phyloP scores from a whole-genome alignment of 2,888 invertebrate species.

The Caenorhabditis uteleia region DNA sequence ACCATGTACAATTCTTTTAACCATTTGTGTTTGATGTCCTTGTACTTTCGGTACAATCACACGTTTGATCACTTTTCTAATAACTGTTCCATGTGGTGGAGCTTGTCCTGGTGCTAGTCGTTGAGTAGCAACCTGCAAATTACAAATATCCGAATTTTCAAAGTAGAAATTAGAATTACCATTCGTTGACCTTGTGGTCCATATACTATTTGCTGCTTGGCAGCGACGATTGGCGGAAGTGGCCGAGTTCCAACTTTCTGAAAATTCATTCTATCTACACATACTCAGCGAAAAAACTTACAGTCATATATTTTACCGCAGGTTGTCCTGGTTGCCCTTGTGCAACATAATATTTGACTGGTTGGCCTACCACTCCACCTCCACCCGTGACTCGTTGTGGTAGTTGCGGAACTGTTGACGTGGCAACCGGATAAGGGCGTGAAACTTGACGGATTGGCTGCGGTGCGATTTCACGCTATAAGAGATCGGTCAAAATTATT shows the following conservation, averaged over 20 bases:
- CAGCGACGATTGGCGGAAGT: no score
- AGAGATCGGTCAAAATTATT: background rate
- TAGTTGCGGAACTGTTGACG: background rate
- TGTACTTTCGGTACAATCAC: background rate
- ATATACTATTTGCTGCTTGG: no score
- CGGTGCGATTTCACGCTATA: conserved; percentile 6
- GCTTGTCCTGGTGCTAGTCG: no score
- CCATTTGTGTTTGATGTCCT: background rate
- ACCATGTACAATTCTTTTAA: background rate
- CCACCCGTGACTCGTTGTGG: conserved; percentile 13
- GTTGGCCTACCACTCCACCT: conserved; percentile 4
- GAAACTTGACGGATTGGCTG: background rate
- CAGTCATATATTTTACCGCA: no score
- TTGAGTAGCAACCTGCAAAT: conserved; percentile 5
- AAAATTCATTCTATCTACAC: background rate
- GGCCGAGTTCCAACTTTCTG: background rate
- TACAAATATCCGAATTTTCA: background rate
- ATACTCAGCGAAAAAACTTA: no score
- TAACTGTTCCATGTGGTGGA: conserved; percentile 19
- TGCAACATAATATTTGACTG: conserved; percentile 27
- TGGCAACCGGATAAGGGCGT: conserved; percentile 5
- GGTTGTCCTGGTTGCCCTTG: conserved; percentile 11
- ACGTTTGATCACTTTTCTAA: conserved; percentile 17
- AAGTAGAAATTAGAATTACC: no score
- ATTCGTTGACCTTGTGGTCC: no score